phyloP scores from a whole-genome alignment of 1,140 invertebrate species.

The Andrena cerasifolii region DNA sequence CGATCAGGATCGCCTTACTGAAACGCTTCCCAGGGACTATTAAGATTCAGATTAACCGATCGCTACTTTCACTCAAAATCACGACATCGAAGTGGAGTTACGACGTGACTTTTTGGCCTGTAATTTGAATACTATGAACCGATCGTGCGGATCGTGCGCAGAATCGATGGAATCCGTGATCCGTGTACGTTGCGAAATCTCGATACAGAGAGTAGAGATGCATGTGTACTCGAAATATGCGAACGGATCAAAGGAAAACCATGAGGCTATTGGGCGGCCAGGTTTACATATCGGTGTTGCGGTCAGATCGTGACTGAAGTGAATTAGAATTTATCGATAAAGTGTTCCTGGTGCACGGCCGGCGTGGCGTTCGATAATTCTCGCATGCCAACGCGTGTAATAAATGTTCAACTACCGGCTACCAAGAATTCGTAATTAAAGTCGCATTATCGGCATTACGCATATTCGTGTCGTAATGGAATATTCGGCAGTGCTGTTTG shows the following conservation, averaged over 20 bases:
- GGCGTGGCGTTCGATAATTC: slow-evolving; percentile 32
- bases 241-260: neutral
- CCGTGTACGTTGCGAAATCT: too few relatives aligned
- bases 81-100: too few relatives aligned
- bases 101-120: too few relatives aligned
- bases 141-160: too few relatives aligned
- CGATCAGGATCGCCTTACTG: neutral
- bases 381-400: slow-evolving; percentile 36
- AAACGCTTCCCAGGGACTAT: neutral
- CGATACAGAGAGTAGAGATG: too few relatives aligned
- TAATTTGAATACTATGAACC: too few relatives aligned
- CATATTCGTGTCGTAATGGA: slow-evolving; percentile 25
- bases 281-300: neutral
- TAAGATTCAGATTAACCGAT: too few relatives aligned
- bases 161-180: too few relatives aligned
- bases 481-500: neutral
- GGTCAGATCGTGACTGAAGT: neutral
- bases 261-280: neutral
- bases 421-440: slow-evolving; percentile 48
- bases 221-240: neutral
- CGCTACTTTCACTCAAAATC: too few relatives aligned
- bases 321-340: slow-evolving; percentile 42
- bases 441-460: slow-evolving; percentile 24
- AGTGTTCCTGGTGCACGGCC: neutral
- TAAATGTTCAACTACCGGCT: slow-evolving; percentile 2